Percentiles rank a stretch among this genome's conserved stretches.
phyloP scores from a whole-genome alignment of 2,888 invertebrate genomes.

The Pheosia gnoma region DNA sequence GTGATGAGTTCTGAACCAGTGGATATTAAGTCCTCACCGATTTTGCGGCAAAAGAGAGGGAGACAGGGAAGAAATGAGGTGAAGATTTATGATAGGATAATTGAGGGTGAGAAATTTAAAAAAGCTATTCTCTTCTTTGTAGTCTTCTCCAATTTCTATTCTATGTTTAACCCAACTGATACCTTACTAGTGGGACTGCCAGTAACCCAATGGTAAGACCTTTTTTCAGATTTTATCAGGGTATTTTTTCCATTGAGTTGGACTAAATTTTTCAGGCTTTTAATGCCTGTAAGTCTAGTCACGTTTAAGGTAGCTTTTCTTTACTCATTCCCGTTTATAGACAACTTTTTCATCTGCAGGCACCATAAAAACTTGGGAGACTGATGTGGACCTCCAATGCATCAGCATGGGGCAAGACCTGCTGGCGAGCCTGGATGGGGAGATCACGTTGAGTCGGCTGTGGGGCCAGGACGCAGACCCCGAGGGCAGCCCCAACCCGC shows the following conservation, averaged over 20 bases:
- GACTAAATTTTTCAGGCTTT: too few species aligned
- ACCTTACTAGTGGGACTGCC: too few species aligned
- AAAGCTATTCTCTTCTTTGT: not conserved
- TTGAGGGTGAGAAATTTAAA: constrained; percentile 62
- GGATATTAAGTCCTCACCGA: constrained; percentile 73
- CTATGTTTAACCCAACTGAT: too few species aligned
- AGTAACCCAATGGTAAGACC: too few species aligned
- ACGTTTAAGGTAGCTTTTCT: too few species aligned
- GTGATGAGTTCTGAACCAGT: constrained; percentile 57
- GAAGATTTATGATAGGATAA: constrained; percentile 79
- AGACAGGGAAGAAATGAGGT: constrained; percentile 76
- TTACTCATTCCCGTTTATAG: too few species aligned
- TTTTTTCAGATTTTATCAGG: too few species aligned
- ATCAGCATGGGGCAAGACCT: constrained; percentile 86
- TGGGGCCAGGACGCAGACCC: constrained; percentile 73
- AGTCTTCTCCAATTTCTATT: too few species aligned
- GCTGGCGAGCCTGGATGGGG: constrained; percentile 79
- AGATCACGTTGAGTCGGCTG: constrained; percentile 73
- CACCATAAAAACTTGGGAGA: constrained; percentile 84
- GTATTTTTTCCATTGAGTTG: too few species aligned
- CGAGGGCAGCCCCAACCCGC: constrained; percentile 66
- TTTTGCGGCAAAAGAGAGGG: constrained; percentile 68
- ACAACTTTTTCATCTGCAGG: constrained; percentile 43
- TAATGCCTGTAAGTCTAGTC: too few species aligned
- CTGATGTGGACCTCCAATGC: constrained; percentile 84